Evolutionary conservation across 1,140 invertebrate genomes (phyloP), one percentile per base, ranked within the genome.

Genomic region (Neodiprion pinetum): DNA sequence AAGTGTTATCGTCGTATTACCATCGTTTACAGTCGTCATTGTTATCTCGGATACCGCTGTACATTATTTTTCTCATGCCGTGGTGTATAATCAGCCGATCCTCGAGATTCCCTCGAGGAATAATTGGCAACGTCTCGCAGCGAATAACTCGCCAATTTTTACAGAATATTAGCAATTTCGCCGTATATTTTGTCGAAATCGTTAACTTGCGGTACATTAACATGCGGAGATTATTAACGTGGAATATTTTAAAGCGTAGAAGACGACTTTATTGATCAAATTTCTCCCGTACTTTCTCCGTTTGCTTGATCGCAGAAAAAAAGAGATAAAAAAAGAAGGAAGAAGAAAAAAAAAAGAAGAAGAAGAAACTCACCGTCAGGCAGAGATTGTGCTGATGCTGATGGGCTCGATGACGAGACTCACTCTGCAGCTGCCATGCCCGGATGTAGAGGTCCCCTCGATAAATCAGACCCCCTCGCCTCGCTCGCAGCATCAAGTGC

Each of bases 381-480:
- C 86, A 88, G 73, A 87, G 83, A 76, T 84, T 88, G 53, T 78
- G 79, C 74, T 87, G 85, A 79, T 85, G 83, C 68, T 83, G 79
- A 77, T 84, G 80, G 50, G 81, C 80, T 65, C 83, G 82, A 78
- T 82, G 85, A 78, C 86, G 86, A 65, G 85, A 88, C 77, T 88
- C 85, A 76, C 84, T 87, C 79, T 88, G 85, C 73, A 89, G 80
- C 76, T 88, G 83, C 88, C 88, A 89, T 61, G 85, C 81, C 70
- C 85, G 86, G 76, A 89, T 87, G 70, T 90, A 90, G 74, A 90
- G 83, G 80, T 90, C 88, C 12, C 88, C 88, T 2, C 88, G 84
- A 80, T 89, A 88, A 80, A 89, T 87, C 72, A 87, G 79, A 50
- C 85, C 85, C 47, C 87, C 87, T 75, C 83, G 81, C 73, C 81